Percentiles rank a stretch among this genome's conserved stretches.
Evolutionary conservation across 2,797 vertebrate genomes (phyloP).

Genomic region (Notamacropus eugenii): DNA sequence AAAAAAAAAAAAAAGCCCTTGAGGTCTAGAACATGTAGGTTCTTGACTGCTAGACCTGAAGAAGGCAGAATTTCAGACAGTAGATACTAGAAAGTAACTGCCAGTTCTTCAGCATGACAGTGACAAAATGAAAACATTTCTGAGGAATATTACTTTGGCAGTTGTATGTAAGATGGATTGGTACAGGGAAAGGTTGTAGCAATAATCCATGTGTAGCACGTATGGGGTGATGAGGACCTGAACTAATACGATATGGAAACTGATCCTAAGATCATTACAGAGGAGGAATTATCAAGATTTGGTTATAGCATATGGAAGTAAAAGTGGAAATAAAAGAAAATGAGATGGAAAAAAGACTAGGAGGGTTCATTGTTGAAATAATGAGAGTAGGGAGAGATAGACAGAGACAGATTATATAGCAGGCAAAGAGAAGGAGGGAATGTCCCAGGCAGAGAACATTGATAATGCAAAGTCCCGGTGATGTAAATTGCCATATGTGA

Average conservation of each 20-base stretch:
- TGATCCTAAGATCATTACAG: neutral
- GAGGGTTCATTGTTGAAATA: neutral
- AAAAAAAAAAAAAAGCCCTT: neutral
- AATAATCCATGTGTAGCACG: neutral
- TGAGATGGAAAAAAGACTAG: neutral
- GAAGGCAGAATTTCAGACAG: neutral
- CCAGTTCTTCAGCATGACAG: neutral
- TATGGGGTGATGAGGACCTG: neutral
- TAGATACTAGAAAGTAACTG: neutral
- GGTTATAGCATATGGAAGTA: neutral
- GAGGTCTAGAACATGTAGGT: neutral
- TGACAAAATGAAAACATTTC: neutral
- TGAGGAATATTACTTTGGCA: conserved; percentile 4
- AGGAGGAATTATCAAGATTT: neutral
- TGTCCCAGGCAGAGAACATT: neutral
- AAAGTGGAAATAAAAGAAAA: neutral
- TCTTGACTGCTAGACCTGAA: neutral
- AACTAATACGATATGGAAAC: neutral
- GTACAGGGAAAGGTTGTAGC: neutral
- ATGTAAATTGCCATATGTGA: neutral
- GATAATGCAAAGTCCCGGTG: neutral
- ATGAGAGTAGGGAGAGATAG: neutral
- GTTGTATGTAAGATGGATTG: neutral
- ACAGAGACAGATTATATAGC: neutral
- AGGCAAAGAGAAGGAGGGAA: neutral